Base-by-base conservation (phyloP, 2,888 invertebrate species). In the Cheilosia vulpina region DNA sequence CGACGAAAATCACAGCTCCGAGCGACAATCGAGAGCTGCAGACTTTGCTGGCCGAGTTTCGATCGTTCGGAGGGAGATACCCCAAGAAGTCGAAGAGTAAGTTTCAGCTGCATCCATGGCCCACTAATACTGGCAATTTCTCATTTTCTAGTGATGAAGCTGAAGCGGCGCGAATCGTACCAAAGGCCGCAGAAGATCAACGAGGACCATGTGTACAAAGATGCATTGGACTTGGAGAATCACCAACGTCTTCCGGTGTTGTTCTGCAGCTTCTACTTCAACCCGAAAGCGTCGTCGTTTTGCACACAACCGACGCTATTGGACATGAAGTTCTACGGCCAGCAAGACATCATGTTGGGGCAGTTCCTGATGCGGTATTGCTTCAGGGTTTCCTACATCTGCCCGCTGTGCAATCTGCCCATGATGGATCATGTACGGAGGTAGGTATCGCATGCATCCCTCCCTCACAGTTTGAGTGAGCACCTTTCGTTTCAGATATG, bases 261-360 rank as follows among this genome's bases (percentile, higher is more conserved):
- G 73, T 96, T 98, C 90, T 98, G 97, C 90, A 98, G 97, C 90
- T 92, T 91, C 71, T 90, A 91, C 60, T 91, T 89, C 68, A 92
- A 91, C 88, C 91, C 92, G 15, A 92, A 92, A 69, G 90, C 91
- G 0, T 90, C 92, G 2, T 91, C 92, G 0, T 92, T 92, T 87
- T 92, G 92, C 87, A 92, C 92, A 9, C 89, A 90, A 41, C 92
- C 92, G 7, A 91, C 91, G 24, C 81, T 92, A 53, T 80, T 92
- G 71, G 91, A 92, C 72, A 99, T 99, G 98, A 96, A 97, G 90
- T 97, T 98, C 93, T 99, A 99, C 92, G 98, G 98, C 0, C 94
- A 95, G 24, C 97, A 98, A 90, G 99, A 99, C 92, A 98, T 99
- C 88, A 96, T 98, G 1, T 93, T 99, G 55, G 99, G 99, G 43